Evolutionary conservation across 30 jellyfish, hydroid and myxozoan species (phyloP).

Genomic region (Cassiopea xamachana): DNA sequence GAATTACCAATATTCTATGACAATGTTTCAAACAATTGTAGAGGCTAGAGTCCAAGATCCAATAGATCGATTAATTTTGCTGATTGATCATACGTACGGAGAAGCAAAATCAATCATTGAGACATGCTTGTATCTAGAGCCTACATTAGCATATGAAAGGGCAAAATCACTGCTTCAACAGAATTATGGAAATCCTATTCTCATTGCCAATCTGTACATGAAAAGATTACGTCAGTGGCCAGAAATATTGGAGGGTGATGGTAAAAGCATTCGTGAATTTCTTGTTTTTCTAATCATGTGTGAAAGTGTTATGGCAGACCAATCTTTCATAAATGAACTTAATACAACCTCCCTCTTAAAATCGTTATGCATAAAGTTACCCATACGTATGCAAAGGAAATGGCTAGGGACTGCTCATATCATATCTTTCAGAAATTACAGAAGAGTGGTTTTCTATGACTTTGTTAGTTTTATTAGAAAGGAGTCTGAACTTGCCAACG

Average conservation of each 20-base stretch:
- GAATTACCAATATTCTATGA: conserved; percentile 37
- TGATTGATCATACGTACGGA: conserved; percentile 50
- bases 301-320: conserved; percentile 35
- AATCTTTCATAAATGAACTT: conserved; percentile 8
- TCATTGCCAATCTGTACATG: conserved; percentile 47
- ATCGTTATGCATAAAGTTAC: conserved; percentile 19
- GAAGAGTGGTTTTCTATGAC: conserved; percentile 28
- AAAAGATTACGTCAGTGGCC: conserved; percentile 41
- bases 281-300: conserved; percentile 28
- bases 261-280: conserved; percentile 30
- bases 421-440: conserved; percentile 15
- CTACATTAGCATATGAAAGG: conserved; percentile 30
- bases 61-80: conserved; percentile 1
- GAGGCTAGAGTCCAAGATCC: conserved; percentile 44
- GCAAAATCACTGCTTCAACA: conserved; percentile 54
- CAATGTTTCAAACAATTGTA: conserved; percentile 34
- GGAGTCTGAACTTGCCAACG: conserved; percentile 37
- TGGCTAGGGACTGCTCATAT: conserved; percentile 28
- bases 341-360: conserved; percentile 47
- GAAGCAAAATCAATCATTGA: conserved; percentile 44
- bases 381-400: conserved; percentile 32
- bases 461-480: conserved; percentile 28
- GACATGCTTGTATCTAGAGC: conserved; percentile 36
- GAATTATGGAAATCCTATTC: conserved; percentile 43
- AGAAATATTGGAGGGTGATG: conserved; percentile 29